Base-by-base conservation (phyloP, 2,888 invertebrate species). In the Trichopria drosophilae region DNA sequence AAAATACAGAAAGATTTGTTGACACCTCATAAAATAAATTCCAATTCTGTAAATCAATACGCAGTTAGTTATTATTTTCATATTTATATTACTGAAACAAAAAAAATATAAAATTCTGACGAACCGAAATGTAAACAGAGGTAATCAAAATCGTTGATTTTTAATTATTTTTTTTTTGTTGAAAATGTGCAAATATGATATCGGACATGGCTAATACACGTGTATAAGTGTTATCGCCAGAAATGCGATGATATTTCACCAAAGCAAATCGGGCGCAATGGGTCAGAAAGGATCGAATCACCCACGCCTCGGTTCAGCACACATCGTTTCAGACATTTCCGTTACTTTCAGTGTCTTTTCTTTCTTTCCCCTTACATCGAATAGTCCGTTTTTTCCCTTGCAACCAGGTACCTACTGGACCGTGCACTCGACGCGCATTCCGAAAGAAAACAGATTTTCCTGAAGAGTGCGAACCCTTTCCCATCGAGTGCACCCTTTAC, bases 251-350 rank as follows among this genome's bases (percentile, higher is more conserved):
- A 66, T 66, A 68, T 68, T 68, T 68, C 63, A 66, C 49, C 41
- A 31, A 60, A 58, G 62, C 55, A 65, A 69, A 67, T 71, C 65
- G 64, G 55, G 64, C 62, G 65, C 67, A 71, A 68, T 71, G 70
- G 66, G 61, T 63, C 64, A 66, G 68, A 71, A 71, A 62, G 52
- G 50, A 71, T 71, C 67, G 67, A 70, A 71, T 71, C 65, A 67
- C 60, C 57, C 61, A 62, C 61, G 60, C 61, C 49, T 64, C 54
- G 58, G 55, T 58, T 55, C 59, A 58, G 62, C 55, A 55, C 61
- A 53, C n/a, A n/a, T n/a, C n/a, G n/a, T n/a, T n/a, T n/a, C n/a
- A n/a, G n/a, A n/a, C n/a, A n/a, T n/a, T n/a, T n/a, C n/a, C n/a
- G n/a, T n/a, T n/a, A n/a, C n/a, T n/a, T n/a, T n/a, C 48, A 43